Percentiles rank a stretch among this genome's conserved stretches.
phyloP scores from a whole-genome alignment of 2,113 vertebrate species.

The Odobenus rosmarus region DNA sequence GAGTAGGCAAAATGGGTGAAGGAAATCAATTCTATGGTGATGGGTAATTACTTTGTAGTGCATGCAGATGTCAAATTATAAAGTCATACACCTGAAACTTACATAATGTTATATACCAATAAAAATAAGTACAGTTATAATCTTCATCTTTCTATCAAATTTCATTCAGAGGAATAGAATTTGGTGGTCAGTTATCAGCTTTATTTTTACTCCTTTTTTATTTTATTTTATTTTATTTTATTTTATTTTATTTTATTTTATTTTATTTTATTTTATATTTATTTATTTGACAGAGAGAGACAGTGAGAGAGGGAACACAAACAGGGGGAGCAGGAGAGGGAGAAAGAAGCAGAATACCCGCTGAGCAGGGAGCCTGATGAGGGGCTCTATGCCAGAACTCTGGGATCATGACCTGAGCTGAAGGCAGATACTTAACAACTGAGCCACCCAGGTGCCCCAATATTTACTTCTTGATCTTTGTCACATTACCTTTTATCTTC shows the following conservation, averaged over 20 bases:
- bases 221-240: too few species aligned
- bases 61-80: not conserved
- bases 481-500: slow-evolving; percentile 1
- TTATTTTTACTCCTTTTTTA: not conserved
- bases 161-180: slow-evolving; percentile 31
- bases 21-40: not conserved
- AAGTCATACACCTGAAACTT: not conserved
- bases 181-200: not conserved
- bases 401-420: too few species aligned
- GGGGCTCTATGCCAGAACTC: too few species aligned
- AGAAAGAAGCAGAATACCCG: too few species aligned
- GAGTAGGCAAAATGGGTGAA: not conserved
- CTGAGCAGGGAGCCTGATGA: too few species aligned
- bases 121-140: not conserved
- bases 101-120: not conserved
- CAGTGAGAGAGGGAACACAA: too few species aligned
- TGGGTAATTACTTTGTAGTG: not conserved
- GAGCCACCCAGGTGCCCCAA: too few species aligned
- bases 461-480: not conserved
- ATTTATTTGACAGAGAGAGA: too few species aligned
- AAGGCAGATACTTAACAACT: too few species aligned
- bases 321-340: too few species aligned
- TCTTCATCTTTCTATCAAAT: slow-evolving; percentile 47
- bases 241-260: too few species aligned
- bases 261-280: too few species aligned